Evolutionary conservation across 2,113 vertebrate genomes (phyloP), one percentile per base, ranked within the genome.

Genomic region (Cyanoramphus novaezelandiae): DNA sequence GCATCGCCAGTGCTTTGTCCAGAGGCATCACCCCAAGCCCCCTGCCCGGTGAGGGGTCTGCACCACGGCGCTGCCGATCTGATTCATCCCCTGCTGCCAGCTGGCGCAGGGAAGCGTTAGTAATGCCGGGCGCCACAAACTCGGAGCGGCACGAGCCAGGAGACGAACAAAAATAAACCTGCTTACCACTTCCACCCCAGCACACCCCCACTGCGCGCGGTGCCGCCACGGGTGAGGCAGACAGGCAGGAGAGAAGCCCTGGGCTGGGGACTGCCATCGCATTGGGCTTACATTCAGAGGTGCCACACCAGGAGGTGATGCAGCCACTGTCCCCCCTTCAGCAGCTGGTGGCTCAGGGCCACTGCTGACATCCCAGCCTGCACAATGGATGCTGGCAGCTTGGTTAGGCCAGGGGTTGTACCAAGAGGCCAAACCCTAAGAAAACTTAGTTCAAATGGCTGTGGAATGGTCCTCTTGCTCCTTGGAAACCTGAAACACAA

Each of bases 41-140:
- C n/a, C 28, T 0, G 2, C 52, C 47, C 28, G 3, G 23, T 3
- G 9, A 55, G 33, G 47, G 69, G 86, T 67, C 84, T 4, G 3
- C 0, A 0, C 55, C 5, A 6, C 29, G 82, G 60, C 68, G 69
- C 76, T 68, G 92, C 88, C 11, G 18, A 87, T 78, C 67, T 95
- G 95, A 93, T 94, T 93, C 95, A 92, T 88, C 57, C 77, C 39
- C 62, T 81, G 82, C 80, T 94, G 88, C 96, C 96, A 96, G 90
- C 93, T 97, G 93, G 95, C 74, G 21, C 76, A 69, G 72, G 47
- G 41, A 88, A 88, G 77, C 15, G 39, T 96, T 88, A 87, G 87
- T 80, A 93, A 96, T 83, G 60, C 60, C 0, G 5, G 82, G 90
- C 23, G 25, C 88, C 95, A 83, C 90, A 86, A 92, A 82, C 69